A percentile compares a stretch with the other conserved stretches of the same genome.
Conservation (phyloP, 2,797 vertebrate species). For the Smutsia temminckii region DNA sequence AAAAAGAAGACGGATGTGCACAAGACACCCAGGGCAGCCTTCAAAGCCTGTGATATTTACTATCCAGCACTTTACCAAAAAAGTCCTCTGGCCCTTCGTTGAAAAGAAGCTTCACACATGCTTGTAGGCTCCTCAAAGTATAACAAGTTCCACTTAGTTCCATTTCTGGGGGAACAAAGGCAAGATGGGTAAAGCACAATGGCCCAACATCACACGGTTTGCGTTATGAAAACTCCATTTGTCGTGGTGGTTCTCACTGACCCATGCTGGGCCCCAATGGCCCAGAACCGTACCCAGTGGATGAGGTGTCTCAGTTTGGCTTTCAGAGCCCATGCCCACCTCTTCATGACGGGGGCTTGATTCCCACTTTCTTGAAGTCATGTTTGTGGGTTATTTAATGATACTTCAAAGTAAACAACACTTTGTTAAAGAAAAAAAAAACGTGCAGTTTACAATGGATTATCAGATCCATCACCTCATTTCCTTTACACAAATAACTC, state of each 20-base stretch:
- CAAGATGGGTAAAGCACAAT: not conserved
- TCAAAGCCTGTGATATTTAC: not conserved
- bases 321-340: not conserved
- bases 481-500: not conserved
- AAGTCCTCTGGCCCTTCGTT: not conserved
- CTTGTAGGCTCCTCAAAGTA: not conserved
- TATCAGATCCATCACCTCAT: not conserved
- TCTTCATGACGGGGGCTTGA: not conserved
- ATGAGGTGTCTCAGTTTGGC: not conserved
- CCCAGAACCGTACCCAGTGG: not conserved
- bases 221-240: not conserved
- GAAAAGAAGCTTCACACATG: not conserved
- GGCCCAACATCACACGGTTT: not conserved
- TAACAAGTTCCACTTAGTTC: not conserved
- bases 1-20: not conserved
- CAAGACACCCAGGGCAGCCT: not conserved
- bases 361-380: not conserved
- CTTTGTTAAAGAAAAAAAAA: not conserved
- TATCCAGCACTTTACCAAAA: not conserved
- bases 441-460: not conserved
- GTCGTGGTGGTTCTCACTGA: not conserved
- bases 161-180: not conserved
- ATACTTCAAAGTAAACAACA: not conserved
- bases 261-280: not conserved
- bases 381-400: not conserved